Evolutionary conservation across 2,888 invertebrate genomes (phyloP), one percentile per base, ranked within the genome.

Genomic region (Caenorhabditis angaria): DNA sequence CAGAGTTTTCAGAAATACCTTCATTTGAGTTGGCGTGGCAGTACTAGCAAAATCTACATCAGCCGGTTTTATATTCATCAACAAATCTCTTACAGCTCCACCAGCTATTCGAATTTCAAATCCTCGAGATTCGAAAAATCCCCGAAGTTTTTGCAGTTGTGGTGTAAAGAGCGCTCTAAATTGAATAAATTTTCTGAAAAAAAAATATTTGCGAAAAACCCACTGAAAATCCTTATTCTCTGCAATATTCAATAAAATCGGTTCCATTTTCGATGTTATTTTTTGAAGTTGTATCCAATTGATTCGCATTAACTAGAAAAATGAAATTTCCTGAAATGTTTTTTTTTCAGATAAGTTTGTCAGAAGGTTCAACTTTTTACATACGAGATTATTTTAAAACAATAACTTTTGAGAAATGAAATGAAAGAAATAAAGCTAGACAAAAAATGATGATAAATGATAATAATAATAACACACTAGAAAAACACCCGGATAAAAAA

Each of bases 31-130:
- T 0, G 99, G 99, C 0, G 97, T 97, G 10, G 99, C 99, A 20
- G 93, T 93, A 6, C 97, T 96, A 0, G 99, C 99, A 90, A 99
- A 96, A 89, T 99, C 99, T 59, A 99, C 89, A 89, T 99, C 99
- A 86, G 93, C 93, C 0, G 96, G 95, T 78, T 90, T 58, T 14
- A 82, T 81, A 50, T 84, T 84, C 83, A 90, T 85, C 48, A 90
- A 78, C n/a, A 90, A 80, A 79, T 90, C 91, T 90, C 94, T 91
- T 0, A 99, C 97, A 22, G 97, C 96, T 5, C 99, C 99, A 55
- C 99, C 99, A 50, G 97, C 97, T 70, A 99, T 92, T 66, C 86
- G 80, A 51, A 72, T 6, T 24, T 65, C 62, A 90, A 85, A 88
- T n/a, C 86, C 69, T 60, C 85, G 55, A 64, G 87, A 87, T 67